Evolutionary conservation across 2,797 vertebrate genomes (phyloP), one percentile per base, ranked within the genome.

Genomic region (Pantherophis alleghaniensis): DNA sequence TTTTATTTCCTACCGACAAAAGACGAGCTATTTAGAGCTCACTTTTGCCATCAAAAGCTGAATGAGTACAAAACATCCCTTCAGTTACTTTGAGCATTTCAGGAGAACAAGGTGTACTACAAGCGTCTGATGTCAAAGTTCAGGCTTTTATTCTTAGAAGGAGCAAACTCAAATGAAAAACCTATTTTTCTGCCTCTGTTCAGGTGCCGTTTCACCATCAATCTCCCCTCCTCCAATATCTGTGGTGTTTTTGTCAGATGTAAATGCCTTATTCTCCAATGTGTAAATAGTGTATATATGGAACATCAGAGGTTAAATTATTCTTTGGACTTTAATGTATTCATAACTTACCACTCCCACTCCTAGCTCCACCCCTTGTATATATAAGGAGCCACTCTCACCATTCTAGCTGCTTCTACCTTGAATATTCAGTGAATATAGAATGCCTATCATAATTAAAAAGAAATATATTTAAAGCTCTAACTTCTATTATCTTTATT

Each of bases 1-100:
- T 94, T 90, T 91, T 90, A 92, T 87, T 66, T 89, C 89, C 92
- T 90, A 86, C 89, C 83, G 47, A 91, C 63, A 86, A 79, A 88
- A 59, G 86, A 83, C 90, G 63, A 90, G 86, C 87, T 93, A 94
- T 94, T 94, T 92, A 91, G 88, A 92, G 87, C 89, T 93, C 87
- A 79, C 42, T 91, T 89, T 91, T 74, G 60, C 57, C 55, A 55
- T 92, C 92, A 87, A 88, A 92, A 83, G 88, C 37, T 9, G 47
- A 86, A 93, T 91, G 69, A 86, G 83, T 83, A 91, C 55, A 89
- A 93, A 91, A 87, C 57, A 91, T 61, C 90, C 55, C 87, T 88
- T 91, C 90, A 47, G 87, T 74, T 66, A 63, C 87, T 93, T 91
- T 18, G 56, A 86, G 90, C 89, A 69, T 91, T 93, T 93, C 93